Evolutionary conservation across 2,888 invertebrate genomes (phyloP).

Genomic region (Spodoptera picta): DNA sequence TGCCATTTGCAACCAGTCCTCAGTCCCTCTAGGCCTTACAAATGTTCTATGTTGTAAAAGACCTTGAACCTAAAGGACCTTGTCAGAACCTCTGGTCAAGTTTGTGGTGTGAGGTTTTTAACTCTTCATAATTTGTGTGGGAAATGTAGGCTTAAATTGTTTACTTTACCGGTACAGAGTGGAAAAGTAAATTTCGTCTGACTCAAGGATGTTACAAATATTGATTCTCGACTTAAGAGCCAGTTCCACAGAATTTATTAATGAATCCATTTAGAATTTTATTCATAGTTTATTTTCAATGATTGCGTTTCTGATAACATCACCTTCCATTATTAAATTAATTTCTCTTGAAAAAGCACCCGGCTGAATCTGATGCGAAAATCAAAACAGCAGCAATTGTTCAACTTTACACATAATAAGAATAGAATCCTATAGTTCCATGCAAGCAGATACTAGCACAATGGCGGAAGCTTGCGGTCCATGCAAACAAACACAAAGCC

Average conservation of each 20-base stretch:
- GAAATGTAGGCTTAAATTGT: not conserved
- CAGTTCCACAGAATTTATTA: too few species aligned
- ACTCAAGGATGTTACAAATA: conserved; percentile 9
- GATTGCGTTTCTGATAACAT: not conserved
- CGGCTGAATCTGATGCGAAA: conserved; percentile 44
- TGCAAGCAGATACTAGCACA: conserved; percentile 65
- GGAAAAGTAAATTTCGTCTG: not conserved
- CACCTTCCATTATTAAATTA: not conserved
- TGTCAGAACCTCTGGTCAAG: conserved; percentile 3
- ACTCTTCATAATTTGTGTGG: conserved; percentile 8
- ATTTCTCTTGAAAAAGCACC: conserved; percentile 21
- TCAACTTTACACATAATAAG: conserved; percentile 46
- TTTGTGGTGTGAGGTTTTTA: not conserved
- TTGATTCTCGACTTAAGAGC: not conserved
- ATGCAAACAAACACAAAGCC: conserved; percentile 35
- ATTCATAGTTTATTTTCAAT: too few species aligned
- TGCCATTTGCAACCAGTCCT: conserved; percentile 30
- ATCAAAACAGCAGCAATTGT: conserved; percentile 47
- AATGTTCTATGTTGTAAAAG: conserved; percentile 7
- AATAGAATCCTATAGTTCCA: conserved; percentile 57
- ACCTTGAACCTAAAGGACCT: conserved; percentile 13
- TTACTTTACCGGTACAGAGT: not conserved
- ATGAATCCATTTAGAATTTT: too few species aligned
- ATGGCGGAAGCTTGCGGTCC: conserved; percentile 75
- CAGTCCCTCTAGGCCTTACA: conserved; percentile 18